Evolutionary conservation across 2,888 invertebrate species (phyloP).

Genomic region (Sipunculus nudus): DNA sequence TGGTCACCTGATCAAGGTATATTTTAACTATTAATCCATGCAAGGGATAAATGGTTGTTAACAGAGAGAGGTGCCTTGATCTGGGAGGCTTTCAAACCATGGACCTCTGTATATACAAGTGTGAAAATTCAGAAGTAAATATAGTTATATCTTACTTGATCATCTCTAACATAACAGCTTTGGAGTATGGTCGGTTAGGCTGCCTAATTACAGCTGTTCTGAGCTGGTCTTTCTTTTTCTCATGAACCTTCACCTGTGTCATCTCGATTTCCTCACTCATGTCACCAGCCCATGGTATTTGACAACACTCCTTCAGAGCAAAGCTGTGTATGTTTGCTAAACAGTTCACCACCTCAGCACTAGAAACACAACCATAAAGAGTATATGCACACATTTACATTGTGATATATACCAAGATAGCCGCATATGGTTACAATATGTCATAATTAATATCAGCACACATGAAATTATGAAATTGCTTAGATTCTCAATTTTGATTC

Average conservation of each 20-base stretch:
- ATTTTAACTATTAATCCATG: no score
- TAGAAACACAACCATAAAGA: constrained; percentile 44
- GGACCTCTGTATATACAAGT: no score
- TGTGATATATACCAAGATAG: no score
- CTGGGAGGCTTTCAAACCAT: no score
- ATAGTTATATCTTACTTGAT: constrained; percentile 52
- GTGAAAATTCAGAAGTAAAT: background rate
- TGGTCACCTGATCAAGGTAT: no score
- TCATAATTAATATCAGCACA: no score
- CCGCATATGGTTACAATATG: no score
- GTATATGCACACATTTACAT: background rate
- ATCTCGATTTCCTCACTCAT: constrained; percentile 53
- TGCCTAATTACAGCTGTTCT: constrained; percentile 50
- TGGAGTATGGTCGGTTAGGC: constrained; percentile 64
- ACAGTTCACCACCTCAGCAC: constrained; percentile 58
- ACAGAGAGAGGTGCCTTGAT: no score
- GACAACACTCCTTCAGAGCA: constrained; percentile 62
- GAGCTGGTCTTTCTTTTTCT: constrained; percentile 61
- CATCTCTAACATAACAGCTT: constrained; percentile 60
- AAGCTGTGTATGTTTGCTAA: constrained; percentile 65
- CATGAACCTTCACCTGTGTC: constrained; percentile 51
- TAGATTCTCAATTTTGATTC: no score
- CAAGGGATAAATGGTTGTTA: no score
- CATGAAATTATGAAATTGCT: no score
- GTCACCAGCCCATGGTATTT: constrained; percentile 64